Evolutionary conservation across 2,113 vertebrate species (phyloP), one percentile per base, ranked within the genome.

Genomic region (Tachysurus vachellii): DNA sequence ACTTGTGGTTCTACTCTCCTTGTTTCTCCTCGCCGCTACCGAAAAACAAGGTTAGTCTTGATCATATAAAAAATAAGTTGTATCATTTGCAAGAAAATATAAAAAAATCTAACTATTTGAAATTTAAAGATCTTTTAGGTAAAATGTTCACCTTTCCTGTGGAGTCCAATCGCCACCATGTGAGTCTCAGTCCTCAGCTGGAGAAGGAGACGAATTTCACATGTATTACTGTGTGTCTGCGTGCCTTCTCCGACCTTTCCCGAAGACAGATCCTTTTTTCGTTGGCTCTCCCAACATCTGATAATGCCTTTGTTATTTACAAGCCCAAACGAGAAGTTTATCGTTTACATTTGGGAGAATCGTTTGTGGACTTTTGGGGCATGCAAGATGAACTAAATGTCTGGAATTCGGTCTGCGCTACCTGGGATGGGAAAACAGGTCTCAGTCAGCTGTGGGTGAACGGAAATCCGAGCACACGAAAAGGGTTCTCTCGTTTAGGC

Each of bases 371-470:
- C 10, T 88, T 85, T 44, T 13, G 2, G 13, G 70, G 86, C 62
- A 36, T 89, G 56, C 28, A 42, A 21, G 82, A 84, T 44, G 50
- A 81, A 23, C 10, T 28, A 6, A 86, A 86, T 16, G 42, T 59
- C 31, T 89, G 87, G 88, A 82, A 88, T 85, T 91, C 90, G 5
- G n/a, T 88, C 5, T 91, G 90, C 6, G 81, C 53, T 31, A 91
- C 88, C n/a, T 91, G 90, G 90, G 82, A 89, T 1, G 62, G 62
- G 2, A 23, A 12, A 12, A 91, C 86, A 11, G 86, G 90, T 14
- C 13, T 91, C 12, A 31, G 26, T 44, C 90, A 91, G 88, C 7
- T 88, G 56, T 91, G 90, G 90, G 56, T 91, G 8, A 89, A 91
- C 11, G 87, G 88, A 42, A 77, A 56, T 26, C 84, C 80, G 1